Conservation (phyloP, 1,140 invertebrate species). For the Laupala kohalensis region DNA sequence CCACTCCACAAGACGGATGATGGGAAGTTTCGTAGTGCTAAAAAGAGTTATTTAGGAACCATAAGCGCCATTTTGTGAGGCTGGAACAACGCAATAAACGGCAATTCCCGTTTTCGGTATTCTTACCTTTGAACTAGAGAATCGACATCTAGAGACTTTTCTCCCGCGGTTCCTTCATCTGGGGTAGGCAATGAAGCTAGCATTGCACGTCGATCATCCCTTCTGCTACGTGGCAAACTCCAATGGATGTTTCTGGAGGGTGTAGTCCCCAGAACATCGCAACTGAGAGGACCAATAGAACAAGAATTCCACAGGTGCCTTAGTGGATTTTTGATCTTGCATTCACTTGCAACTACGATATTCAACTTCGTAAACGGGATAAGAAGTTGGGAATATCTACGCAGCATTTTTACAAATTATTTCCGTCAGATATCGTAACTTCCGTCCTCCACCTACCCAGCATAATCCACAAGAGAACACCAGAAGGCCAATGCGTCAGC, state of each 20-base stretch:
- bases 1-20: no score
- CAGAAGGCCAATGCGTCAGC: neutral
- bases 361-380: neutral
- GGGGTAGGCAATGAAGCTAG: slow-evolving; percentile 36
- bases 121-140: slow-evolving; percentile 17
- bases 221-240: slow-evolving; percentile 28
- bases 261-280: neutral
- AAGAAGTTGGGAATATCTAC: neutral
- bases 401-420: neutral
- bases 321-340: neutral
- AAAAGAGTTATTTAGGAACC: neutral
- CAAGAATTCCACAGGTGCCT: neutral
- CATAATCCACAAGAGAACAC: neutral
- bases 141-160: slow-evolving; percentile 45
- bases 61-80: slow-evolving; percentile 1
- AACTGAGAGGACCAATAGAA: neutral
- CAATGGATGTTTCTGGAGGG: slow-evolving; percentile 25
- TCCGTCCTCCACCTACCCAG: neutral
- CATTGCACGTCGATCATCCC: slow-evolving; percentile 41
- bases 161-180: slow-evolving; percentile 55
- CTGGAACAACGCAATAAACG: neutral
- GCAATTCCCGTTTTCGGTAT: neutral
- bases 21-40: neutral
- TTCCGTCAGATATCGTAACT: neutral
- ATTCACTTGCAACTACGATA: neutral